Evolutionary conservation across 2,113 vertebrate species (phyloP), one percentile per base, ranked within the genome.

Genomic region (Cepphus grylle): DNA sequence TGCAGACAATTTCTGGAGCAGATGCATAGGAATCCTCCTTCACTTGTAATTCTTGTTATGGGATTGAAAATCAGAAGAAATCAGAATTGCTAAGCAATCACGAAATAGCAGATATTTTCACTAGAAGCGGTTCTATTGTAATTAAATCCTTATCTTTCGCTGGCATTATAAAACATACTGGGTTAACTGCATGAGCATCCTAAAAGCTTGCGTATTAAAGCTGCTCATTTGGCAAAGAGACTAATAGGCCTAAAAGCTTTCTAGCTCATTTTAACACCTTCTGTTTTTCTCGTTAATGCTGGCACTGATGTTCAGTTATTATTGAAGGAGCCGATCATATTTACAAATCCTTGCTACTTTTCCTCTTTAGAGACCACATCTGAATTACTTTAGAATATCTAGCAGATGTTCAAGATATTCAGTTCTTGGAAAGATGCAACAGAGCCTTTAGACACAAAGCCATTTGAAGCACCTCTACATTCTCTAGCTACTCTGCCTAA

Each of bases 221-320:
- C 78, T 90, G 43, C 79, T 96, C 65, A 80, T 81, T 94, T 96
- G 93, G 74, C 71, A 88, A 61, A 43, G 43, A 73, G 19, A 87
- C 43, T 72, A 82, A 81, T 56, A 85, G 38, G 52, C 49, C 58
- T 90, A 65, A 69, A 97, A 90, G 58, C 80, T 84, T 95, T 79
- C 76, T 36, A 87, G 52, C 14, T 94, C 25, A 66, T 93, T 96
- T 97, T 80, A 94, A 55, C 34, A 81, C 74, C 87, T 78, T 72
- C 36, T 84, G 65, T 42, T 88, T 97, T 93, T 83, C 73, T 97
- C n/a, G 7, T 91, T 95, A 94, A 74, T 76, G 36, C 81, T 88
- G 52, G 38, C 55, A 62, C 79, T 95, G 78, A 93, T 67, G 59
- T 88, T 92, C 70, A 86, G 71, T 84, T 93, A 69, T 84, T 90